These are phyloP conservation scores for Phenganax marumi DNA, from an alignment of 92 coral and sea anemone genomes.

Conservation along the genomic window DNA sequence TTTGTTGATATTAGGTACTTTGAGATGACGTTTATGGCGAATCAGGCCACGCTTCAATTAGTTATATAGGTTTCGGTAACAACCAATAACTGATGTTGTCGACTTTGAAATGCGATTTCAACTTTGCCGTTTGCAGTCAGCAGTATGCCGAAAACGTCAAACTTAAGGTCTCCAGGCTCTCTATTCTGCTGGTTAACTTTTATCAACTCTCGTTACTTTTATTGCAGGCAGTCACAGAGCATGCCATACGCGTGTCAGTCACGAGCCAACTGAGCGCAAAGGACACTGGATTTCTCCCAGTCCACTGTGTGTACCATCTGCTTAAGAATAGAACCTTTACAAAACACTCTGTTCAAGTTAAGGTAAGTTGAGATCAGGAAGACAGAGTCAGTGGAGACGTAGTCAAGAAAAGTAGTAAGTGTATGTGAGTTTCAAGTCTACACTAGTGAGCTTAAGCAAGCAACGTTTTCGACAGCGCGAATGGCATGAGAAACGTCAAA, in stretches of 20 bases:
- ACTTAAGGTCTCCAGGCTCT: neutral
- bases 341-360: slow-evolving; percentile 88
- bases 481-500: too few species aligned
- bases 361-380: slow-evolving; percentile 54
- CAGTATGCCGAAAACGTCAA: too few species aligned
- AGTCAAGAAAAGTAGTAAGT: neutral
- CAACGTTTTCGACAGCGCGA: too few species aligned
- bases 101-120: too few species aligned
- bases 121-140: too few species aligned
- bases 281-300: slow-evolving; percentile 89
- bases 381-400: too few species aligned
- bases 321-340: slow-evolving; percentile 86
- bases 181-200: too few species aligned
- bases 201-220: neutral
- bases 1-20: too few species aligned
- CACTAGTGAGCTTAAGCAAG: neutral
- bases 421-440: neutral
- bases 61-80: too few species aligned
- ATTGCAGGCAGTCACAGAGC: slow-evolving; percentile 81
- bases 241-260: slow-evolving; percentile 87
- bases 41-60: too few species aligned
- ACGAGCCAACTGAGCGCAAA: slow-evolving; percentile 77
- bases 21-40: too few species aligned
- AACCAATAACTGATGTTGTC: too few species aligned
- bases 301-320: slow-evolving; percentile 93